Conservation (phyloP, 2,888 invertebrate species). For the Seira sanloemensis region DNA sequence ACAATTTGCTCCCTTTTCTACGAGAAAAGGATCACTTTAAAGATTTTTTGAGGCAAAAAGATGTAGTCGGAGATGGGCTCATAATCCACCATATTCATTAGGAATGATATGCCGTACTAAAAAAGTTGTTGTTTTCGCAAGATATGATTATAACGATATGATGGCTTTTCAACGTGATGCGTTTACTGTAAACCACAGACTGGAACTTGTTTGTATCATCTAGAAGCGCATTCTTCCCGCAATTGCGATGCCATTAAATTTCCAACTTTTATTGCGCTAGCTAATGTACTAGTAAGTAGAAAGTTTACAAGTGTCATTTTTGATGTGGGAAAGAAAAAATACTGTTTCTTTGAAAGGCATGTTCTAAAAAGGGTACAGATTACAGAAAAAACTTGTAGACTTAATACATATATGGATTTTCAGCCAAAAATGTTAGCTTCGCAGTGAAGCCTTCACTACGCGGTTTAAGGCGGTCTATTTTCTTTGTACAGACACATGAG, state of each 20-base stretch:
- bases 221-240: not conserved
- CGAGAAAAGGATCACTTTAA: slow-evolving; percentile 20
- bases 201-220: not conserved
- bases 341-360: no score
- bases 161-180: not conserved
- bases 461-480: no score
- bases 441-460: no score
- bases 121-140: slow-evolving; percentile 26
- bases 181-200: not conserved
- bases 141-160: not conserved
- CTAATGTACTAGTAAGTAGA: not conserved
- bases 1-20: not conserved
- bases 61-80: not conserved
- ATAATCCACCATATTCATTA: slow-evolving; percentile 51
- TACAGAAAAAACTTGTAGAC: no score
- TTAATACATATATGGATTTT: no score
- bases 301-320: not conserved
- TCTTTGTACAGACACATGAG: no score
- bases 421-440: no score
- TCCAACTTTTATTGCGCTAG: not conserved
- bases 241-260: not conserved
- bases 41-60: not conserved
- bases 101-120: slow-evolving; percentile 32
- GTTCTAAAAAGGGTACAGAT: no score
- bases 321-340: no score